Conservation (phyloP, 2,888 invertebrate species). For the Uropetala carovei region DNA sequence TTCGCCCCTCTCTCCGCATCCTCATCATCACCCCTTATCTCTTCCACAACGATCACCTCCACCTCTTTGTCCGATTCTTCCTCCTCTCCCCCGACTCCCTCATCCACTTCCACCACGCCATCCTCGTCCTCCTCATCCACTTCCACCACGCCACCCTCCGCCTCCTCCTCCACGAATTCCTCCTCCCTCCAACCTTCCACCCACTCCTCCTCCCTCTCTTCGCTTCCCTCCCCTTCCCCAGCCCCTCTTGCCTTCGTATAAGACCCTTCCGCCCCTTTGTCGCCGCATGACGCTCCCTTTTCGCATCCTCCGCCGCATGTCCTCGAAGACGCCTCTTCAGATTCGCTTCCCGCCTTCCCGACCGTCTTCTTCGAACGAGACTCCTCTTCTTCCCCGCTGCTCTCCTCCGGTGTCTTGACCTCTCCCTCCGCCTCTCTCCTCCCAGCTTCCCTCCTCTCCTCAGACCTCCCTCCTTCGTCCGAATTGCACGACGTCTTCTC, state of each 20-base stretch:
- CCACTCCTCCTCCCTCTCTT: conserved; percentile 38
- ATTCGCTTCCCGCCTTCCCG: background rate
- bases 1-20: background rate
- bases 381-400: conserved; percentile 71
- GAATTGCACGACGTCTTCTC: conserved; percentile 77
- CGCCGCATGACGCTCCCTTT: conserved; percentile 67
- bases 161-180: conserved; percentile 69
- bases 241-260: background rate
- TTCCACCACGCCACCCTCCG: conserved; percentile 71
- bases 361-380: conserved; percentile 26
- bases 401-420: conserved; percentile 83
- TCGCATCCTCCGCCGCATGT: conserved; percentile 77
- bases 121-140: conserved; percentile 66
- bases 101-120: conserved; percentile 70
- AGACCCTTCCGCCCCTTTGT: conserved; percentile 36
- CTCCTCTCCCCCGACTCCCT: conserved; percentile 68
- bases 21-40: background rate
- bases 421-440: conserved; percentile 78
- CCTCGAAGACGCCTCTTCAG: conserved; percentile 76
- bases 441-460: conserved; percentile 75
- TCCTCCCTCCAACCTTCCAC: conserved; percentile 41
- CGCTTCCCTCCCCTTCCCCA: conserved; percentile 57
- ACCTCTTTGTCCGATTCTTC: conserved; percentile 71
- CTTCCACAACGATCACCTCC: conserved; percentile 55
- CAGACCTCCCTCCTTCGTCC: conserved; percentile 75